Evolutionary conservation across 2,113 vertebrate genomes (phyloP), one percentile per base, ranked within the genome.

Genomic region (Chaenogobius annularis): DNA sequence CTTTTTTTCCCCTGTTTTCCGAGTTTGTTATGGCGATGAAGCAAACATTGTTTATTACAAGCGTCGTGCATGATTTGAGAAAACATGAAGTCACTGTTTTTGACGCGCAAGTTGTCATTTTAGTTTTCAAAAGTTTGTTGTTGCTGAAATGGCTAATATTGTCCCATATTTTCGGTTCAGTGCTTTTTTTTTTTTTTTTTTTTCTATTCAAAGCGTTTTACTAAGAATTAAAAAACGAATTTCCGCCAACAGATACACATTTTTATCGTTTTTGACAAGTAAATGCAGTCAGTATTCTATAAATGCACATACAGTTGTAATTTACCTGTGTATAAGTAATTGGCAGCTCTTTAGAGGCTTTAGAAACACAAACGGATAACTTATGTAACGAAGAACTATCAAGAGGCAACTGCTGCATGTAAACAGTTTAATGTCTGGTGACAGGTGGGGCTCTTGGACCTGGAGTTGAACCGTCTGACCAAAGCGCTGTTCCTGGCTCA

Each of bases 401-500:
- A 31, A 31, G 26, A 31, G 26, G 26, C 26, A 1, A 31, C 26
- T 5, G 11, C 20, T 54, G n/a, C 20, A 54, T 13, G 11, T 23
- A 4, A 12, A 23, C 11, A 58, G 19, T 66, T 0, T n/a, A 3
- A 17, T 10, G 43, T 66, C 26, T 81, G 12, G 77, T 62, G 56
- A 66, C 83, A 99, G 98, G 94, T 98, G 46, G 98, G 98, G 3
- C 88, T 98, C 58, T 77, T 99, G 91, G 98, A 99, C 79, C 91
- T 98, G 67, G 97, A 99, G 83, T 87, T 99, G 86, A 99, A 99
- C 81, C 95, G 95, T 23, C 91, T 99, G 84, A 99, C 97, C 62
- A 99, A 99, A 80, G 97, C 97, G 1, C 88, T 99, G 50, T 99
- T 99, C 83, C 82, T 98, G 88, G 98, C 97, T n/a, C 92, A 97